Base-by-base conservation (phyloP, 2,888 invertebrate genomes). In the Napeogenes inachia region DNA sequence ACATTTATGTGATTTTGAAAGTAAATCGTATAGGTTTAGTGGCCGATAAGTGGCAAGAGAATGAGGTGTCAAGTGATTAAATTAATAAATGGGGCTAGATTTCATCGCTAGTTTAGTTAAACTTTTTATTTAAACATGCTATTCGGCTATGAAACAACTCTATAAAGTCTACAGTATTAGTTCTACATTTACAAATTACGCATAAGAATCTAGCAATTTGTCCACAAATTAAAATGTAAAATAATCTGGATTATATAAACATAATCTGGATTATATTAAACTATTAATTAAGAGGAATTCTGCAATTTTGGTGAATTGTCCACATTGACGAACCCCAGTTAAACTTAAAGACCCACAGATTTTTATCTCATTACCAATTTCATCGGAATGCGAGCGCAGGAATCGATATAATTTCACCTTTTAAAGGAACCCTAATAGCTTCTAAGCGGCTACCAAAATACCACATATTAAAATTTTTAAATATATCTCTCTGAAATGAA, bases 1-100 rank as follows among this genome's bases (percentile, higher is more conserved):
- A 90, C 89, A 80, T 88, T 89, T 78, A 89, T 89, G 89, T 87
- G 87, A 87, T 82, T 86, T 84, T 82, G 84, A 84, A 80, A 82
- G 87, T 88, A 88, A 88, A 87, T 88, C 79, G 84, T 87, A 82
- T 85, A 82, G 82, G 83, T 87, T 87, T 87, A 85, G 82, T 82
- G 78, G 66, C 73, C 69, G 82, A 82, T 87, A 84, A 87, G 82
- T 84, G 81, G 77, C 78, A 73, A 73, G 78, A 72, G 76, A 82
- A 87, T 73, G 84, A 85, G 86, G 89, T 88, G 89, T 87, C 87
- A 89, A 83, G 82, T 81, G 79, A 87, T 89, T 79, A 86, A 85
- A 85, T 85, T 87, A 84, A 87, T 86, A 84, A 83, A 87, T 84
- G 81, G 75, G 76, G 57, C 68, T 71, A 71, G 69, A 70, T 72